Percentiles rank a stretch among this genome's conserved stretches.
phyloP scores from a whole-genome alignment of 2,113 vertebrate genomes.

The Heterotis niloticus region DNA sequence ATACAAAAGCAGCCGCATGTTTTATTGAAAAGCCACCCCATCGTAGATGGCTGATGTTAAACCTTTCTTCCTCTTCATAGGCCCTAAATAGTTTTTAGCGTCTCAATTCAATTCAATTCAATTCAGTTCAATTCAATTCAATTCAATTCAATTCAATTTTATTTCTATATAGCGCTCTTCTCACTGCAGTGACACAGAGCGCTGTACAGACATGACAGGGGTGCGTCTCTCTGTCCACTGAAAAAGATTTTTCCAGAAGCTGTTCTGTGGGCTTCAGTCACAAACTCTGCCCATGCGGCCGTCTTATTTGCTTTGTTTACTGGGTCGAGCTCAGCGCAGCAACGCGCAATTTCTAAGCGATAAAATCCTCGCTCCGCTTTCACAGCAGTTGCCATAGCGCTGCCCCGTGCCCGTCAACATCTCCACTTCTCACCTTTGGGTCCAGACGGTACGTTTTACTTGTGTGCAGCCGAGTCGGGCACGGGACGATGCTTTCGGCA shows the following conservation, averaged over 20 bases:
- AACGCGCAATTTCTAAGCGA: background rate
- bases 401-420: background rate
- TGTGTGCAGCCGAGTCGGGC: slow-evolving; percentile 7
- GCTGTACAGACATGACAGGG: too few relatives aligned
- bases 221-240: background rate
- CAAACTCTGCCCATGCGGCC: background rate
- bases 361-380: background rate
- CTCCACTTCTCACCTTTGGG: slow-evolving; percentile 13
- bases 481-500: too few relatives aligned
- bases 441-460: slow-evolving; percentile 18
- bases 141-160: too few relatives aligned
- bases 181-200: too few relatives aligned
- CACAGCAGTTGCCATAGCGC: background rate
- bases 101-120: too few relatives aligned
- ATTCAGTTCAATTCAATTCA: too few relatives aligned
- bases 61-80: background rate
- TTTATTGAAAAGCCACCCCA: background rate
- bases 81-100: too few relatives aligned
- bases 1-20: background rate
- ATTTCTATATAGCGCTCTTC: too few relatives aligned
- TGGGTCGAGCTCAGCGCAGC: background rate
- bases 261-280: background rate
- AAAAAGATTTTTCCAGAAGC: background rate
- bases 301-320: background rate
- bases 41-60: too few relatives aligned